phyloP scores from a whole-genome alignment of 2,888 invertebrate genomes.

The Drosophila gaucha region DNA sequence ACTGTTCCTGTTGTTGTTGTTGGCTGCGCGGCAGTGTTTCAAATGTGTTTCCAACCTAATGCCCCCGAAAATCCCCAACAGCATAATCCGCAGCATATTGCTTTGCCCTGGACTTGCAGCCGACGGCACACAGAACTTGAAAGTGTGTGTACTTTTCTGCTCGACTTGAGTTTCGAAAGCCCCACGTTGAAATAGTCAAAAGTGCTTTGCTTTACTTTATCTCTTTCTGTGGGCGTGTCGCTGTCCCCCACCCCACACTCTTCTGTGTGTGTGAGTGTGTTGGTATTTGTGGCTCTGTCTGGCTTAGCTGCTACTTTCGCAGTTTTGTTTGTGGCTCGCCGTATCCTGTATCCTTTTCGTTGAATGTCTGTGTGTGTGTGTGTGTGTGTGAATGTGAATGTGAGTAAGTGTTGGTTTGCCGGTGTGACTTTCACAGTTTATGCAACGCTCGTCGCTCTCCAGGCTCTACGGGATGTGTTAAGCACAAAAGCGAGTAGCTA shows the following conservation, averaged over 20 bases:
- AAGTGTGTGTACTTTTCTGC: slow-evolving; percentile 79
- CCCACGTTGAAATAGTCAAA: slow-evolving; percentile 76
- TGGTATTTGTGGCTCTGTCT: slow-evolving; percentile 66
- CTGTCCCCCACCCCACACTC: slow-evolving; percentile 7
- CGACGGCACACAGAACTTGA: slow-evolving; percentile 43
- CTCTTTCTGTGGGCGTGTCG: slow-evolving; percentile 60
- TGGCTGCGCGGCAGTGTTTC: slow-evolving; percentile 68
- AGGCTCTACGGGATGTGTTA: slow-evolving; percentile 57
- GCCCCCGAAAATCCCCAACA: slow-evolving; percentile 74
- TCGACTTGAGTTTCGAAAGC: slow-evolving; percentile 76
- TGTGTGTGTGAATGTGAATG: slow-evolving; percentile 3
- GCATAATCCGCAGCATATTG: slow-evolving; percentile 79
- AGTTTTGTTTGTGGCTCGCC: slow-evolving; percentile 75
- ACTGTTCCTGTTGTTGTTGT: slow-evolving; percentile 16
- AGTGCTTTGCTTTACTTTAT: slow-evolving; percentile 77
- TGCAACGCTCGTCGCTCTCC: slow-evolving; percentile 49
- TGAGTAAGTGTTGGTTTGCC: slow-evolving; percentile 55
- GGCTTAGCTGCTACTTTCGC: slow-evolving; percentile 78
- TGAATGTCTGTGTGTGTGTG: background rate
- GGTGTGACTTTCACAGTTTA: slow-evolving; percentile 78
- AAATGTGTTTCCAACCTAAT: slow-evolving; percentile 79
- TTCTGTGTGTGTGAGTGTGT: slow-evolving; percentile 22
- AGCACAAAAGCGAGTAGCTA: slow-evolving; percentile 57
- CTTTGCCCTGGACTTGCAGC: slow-evolving; percentile 59
- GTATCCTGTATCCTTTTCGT: slow-evolving; percentile 65